These are phyloP conservation scores for Petrosia ficiformis DNA, from an alignment of 37 sponge, comb jelly and placozoan genomes.

Conservation along the genomic window DNA sequence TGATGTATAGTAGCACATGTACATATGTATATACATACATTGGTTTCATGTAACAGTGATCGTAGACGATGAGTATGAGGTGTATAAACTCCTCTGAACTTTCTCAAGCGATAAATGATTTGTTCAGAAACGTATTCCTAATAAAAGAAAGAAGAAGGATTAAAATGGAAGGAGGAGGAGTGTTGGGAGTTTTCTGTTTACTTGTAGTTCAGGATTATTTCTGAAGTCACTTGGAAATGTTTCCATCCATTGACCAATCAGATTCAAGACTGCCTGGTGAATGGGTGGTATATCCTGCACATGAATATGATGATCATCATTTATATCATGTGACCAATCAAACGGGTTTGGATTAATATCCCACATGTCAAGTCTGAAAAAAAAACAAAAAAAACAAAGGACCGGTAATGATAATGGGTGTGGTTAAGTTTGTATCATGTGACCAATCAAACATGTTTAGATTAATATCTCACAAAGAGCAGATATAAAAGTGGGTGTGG, in stretches of 20 bases:
- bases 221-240: conserved; percentile 41
- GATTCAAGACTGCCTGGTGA: conserved; percentile 20
- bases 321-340: not conserved
- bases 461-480: too few species aligned
- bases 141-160: not conserved
- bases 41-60: conserved; percentile 36
- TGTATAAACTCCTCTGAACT: conserved; percentile 49
- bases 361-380: not conserved
- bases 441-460: too few species aligned
- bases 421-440: too few species aligned
- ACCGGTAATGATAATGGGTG: too few species aligned
- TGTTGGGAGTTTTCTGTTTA: not conserved
- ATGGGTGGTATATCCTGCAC: not conserved
- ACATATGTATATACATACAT: too few species aligned
- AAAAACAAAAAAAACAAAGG: not conserved
- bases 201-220: conserved; percentile 16
- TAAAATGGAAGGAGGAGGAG: not conserved
- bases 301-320: not conserved
- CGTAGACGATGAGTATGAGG: conserved; percentile 33
- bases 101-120: conserved; percentile 24
- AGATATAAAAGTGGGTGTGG: too few species aligned
- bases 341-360: not conserved
- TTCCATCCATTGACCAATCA: conserved; percentile 69
- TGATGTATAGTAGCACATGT: too few species aligned
- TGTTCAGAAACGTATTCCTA: conserved; percentile 22